Base-by-base conservation (phyloP, 2,797 vertebrate species). In the Parauchenoglanis punctatus region DNA sequence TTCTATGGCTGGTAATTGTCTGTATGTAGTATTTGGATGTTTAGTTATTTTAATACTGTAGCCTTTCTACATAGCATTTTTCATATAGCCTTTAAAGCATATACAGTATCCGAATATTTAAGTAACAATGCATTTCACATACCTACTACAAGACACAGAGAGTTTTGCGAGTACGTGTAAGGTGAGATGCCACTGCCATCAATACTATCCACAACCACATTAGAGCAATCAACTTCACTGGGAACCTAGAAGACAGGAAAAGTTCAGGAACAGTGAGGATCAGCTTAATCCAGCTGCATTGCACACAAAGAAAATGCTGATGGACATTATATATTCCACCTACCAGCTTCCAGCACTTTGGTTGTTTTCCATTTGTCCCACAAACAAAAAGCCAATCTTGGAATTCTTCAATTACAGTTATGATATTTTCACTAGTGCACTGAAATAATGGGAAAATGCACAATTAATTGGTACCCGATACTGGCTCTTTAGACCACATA, bases 311-410 rank as follows among this genome's bases (percentile, higher is more conserved):
- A 11, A 12, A 56, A 61, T 67, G 28, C 12, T 49, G 12, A 65
- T 17, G 4, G n/a, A 35, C 25, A 4, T 12, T 35, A 35, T 70
- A n/a, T 54, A 35, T 35, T 77, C 23, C 63, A 86, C 94, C 93
- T 56, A 96, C 96, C 89, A 96, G 87, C 12, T 92, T 94, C 96
- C 95, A 95, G 65, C 96, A 96, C 72, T 25, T 89, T 0, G 95
- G 95, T 3, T 81, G 88, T 20, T 81, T 31, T 89, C 93, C 94
- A 44, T 95, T 95, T 1, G 95, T 95, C 2, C 95, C 95, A 83
- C 96, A 96, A 17, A 96, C 95, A 76, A 96, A 93, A 23, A 94
- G 20, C 13, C 73, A 83, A 44, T 93, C 91, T 44, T 95, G 88
- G 49, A 96, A 94, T 86, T 89, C 92, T 86, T 96, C 93, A 25